Percentiles rank a stretch among this genome's conserved stretches.
These are phyloP conservation scores for Falco biarmicus DNA, from an alignment of 2,797 vertebrate genomes.

Conservation along the genomic window DNA sequence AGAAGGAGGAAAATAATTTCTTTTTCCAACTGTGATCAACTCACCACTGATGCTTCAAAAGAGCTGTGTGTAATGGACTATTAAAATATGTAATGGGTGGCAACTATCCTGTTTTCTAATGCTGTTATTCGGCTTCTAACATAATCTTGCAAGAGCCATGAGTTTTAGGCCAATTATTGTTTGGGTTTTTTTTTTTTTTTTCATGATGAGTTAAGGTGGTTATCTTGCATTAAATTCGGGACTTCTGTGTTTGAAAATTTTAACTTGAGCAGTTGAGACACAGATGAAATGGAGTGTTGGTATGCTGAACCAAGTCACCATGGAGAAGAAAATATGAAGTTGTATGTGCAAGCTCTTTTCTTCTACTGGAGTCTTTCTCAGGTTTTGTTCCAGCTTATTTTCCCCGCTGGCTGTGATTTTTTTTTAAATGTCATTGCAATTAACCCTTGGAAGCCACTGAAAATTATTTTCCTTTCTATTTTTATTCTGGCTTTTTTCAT, in stretches of 20 bases:
- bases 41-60: background rate
- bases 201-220: background rate
- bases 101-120: background rate
- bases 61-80: background rate
- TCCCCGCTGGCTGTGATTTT: background rate
- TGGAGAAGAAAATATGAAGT: background rate
- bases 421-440: background rate
- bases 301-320: background rate
- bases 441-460: conserved; percentile 10
- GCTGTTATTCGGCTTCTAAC: background rate
- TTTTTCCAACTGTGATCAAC: background rate
- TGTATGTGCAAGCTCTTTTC: background rate
- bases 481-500: background rate
- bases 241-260: background rate
- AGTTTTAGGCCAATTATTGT: background rate
- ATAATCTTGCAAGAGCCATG: background rate
- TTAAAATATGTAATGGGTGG: background rate
- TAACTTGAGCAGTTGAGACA: background rate
- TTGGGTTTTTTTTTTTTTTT: background rate
- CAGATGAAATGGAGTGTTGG: background rate
- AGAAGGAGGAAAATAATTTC: background rate
- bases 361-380: background rate
- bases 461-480: conserved; percentile 24
- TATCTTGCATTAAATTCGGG: background rate
- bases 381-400: background rate